Base-by-base conservation (phyloP, 2,888 invertebrate species). In the Drosophila borealis region DNA sequence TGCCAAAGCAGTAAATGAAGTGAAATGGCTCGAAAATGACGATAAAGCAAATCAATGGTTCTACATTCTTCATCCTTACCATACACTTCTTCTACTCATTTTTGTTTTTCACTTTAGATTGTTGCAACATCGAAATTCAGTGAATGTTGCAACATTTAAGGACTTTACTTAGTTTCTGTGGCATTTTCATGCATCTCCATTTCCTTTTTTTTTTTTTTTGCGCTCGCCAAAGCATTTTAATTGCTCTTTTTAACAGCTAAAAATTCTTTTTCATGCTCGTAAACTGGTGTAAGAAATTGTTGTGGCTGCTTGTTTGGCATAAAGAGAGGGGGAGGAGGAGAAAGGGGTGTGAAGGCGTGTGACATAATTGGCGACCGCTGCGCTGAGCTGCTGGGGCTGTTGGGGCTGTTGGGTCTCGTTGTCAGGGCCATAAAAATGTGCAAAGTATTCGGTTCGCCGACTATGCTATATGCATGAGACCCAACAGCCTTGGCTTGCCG, bases 31-130 rank as follows among this genome's bases (percentile, higher is more conserved):
- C 61, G 89, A 86, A 86, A 55, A 68, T 51, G 59, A 68, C 64
- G 90, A 89, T 89, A 89, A 78, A 70, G 55, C 56, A 67, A 86
- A 83, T 86, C 84, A 89, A 88, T 86, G 71, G 9, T 36, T 21
- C 45, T 60, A 37, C 46, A 55, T 53, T 63, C 44, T 13, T 25
- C 50, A 48, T 10, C 49, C 37, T 44, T 36, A 21, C 44, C 25
- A 4, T 5, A 1, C 9, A 21, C 29, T 29, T n/a, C 17, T n/a
- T 2, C 13, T 13, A 5, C 9, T 6, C 8, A 17, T 14, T 42
- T 11, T 48, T 11, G n/a, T n/a, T 33, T 13, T 48, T n/a, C n/a
- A 42, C 42, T 29, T 14, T 9, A 46, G 29, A 21, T 56, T 54
- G 37, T 51, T 54, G 42, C 62, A 45, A 19, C 17, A 44, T 41